Evolutionary conservation across 1,140 invertebrate genomes (phyloP).

Genomic region (Zaprionus nigranus): DNA sequence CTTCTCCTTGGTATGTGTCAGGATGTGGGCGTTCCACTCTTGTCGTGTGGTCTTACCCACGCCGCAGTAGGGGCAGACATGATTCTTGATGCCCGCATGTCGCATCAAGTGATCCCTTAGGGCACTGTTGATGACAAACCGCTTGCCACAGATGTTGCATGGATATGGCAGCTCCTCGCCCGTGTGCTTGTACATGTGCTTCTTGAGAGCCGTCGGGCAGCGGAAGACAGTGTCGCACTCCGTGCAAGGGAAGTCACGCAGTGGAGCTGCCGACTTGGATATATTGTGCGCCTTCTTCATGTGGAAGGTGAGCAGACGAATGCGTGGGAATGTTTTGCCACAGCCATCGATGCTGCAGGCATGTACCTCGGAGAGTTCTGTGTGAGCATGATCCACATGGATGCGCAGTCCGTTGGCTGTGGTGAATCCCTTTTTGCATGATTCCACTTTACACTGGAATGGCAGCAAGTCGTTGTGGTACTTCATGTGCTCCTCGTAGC

Average conservation of each 20-base stretch:
- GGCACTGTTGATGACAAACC: conserved; percentile 78
- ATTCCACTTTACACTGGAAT: conserved; percentile 77
- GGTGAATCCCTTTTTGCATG: conserved; percentile 78
- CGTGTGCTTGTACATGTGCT: conserved; percentile 86
- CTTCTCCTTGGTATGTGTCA: conserved; percentile 81
- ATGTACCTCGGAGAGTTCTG: conserved; percentile 71
- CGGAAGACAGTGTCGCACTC: conserved; percentile 82
- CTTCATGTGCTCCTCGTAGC: conserved; percentile 81
- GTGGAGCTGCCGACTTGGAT: conserved; percentile 67
- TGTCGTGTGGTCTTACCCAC: conserved; percentile 79
- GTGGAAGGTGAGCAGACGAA: conserved; percentile 78
- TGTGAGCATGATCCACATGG: conserved; percentile 79
- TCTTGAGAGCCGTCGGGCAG: conserved; percentile 80
- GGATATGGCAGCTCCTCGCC: conserved; percentile 86
- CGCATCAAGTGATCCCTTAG: conserved; percentile 79
- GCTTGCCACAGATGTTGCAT: conserved; percentile 86
- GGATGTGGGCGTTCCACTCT: conserved; percentile 81
- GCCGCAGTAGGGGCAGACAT: conserved; percentile 80
- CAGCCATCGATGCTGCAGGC: conserved; percentile 74
- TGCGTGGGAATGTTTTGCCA: conserved; percentile 72
- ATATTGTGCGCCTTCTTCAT: conserved; percentile 79
- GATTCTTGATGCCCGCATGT: conserved; percentile 81
- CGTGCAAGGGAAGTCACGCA: conserved; percentile 72
- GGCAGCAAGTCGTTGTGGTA: conserved; percentile 80
- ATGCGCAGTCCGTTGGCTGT: conserved; percentile 76